phyloP scores from a whole-genome alignment of 2,797 vertebrate genomes.

The Chelon auratus region DNA sequence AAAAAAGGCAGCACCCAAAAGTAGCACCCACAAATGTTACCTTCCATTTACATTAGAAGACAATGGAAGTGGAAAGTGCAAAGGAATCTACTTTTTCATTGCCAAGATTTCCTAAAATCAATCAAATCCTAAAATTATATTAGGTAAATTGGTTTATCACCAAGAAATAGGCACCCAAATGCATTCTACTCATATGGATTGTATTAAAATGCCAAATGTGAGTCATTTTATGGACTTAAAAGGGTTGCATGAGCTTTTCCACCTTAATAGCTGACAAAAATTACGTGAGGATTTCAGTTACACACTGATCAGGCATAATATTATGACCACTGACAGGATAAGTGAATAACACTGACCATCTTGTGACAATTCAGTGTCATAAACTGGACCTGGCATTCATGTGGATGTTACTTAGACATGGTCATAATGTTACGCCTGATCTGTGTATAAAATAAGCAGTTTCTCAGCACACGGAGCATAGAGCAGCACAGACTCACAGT shows the following conservation, averaged over 20 bases:
- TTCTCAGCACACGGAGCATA: slow-evolving; percentile 13
- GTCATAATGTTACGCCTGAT: no score
- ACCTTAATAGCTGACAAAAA: background rate
- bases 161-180: background rate
- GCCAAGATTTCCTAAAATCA: no score
- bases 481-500: slow-evolving; percentile 38
- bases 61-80: no score
- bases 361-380: no score
- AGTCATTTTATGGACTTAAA: background rate
- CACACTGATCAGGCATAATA: background rate
- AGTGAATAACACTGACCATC: no score
- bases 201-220: background rate
- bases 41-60: no score
- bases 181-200: background rate
- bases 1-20: background rate
- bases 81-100: no score
- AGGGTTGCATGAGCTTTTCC: slow-evolving; percentile 1
- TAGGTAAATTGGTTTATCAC: background rate
- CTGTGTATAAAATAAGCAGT: slow-evolving; percentile 1
- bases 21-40: no score
- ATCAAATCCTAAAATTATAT: background rate
- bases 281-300: background rate
- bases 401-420: no score
- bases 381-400: no score
- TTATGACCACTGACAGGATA: no score